phyloP scores from a whole-genome alignment of 2,797 vertebrate species.

The Morelia viridis region DNA sequence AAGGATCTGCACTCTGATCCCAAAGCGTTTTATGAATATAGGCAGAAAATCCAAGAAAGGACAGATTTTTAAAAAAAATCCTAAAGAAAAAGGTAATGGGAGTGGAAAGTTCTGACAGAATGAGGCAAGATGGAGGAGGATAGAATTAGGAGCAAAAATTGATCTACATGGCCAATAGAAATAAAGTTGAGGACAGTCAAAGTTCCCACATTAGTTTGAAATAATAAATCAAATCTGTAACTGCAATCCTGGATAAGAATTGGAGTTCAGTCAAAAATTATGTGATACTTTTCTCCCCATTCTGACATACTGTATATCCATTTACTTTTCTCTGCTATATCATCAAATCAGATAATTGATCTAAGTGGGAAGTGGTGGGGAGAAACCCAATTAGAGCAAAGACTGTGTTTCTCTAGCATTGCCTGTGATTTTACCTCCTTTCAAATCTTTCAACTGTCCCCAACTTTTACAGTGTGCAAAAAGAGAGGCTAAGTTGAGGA shows the following conservation, averaged over 20 bases:
- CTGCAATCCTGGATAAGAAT: background rate
- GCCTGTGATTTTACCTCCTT: background rate
- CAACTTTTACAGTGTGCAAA: background rate
- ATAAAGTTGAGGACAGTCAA: background rate
- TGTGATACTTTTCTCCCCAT: background rate
- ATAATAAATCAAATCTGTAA: background rate
- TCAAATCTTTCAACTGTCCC: background rate
- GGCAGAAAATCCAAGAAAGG: background rate
- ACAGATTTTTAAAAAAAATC: background rate
- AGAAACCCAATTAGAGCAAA: background rate
- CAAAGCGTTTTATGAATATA: background rate
- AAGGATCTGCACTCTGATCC: background rate
- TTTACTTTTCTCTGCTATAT: background rate
- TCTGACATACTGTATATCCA: background rate
- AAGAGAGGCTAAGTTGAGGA: background rate
- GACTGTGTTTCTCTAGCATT: background rate
- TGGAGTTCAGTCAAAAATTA: background rate
- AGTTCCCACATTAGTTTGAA: background rate
- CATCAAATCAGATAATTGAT: background rate
- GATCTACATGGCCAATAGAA: background rate
- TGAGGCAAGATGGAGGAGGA: conserved; percentile 1
- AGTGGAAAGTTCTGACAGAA: background rate
- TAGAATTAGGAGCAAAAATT: background rate
- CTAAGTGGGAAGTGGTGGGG: background rate
- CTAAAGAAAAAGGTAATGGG: background rate